phyloP scores from a whole-genome alignment of 2,113 vertebrate genomes.

The Cervus canadensis region DNA sequence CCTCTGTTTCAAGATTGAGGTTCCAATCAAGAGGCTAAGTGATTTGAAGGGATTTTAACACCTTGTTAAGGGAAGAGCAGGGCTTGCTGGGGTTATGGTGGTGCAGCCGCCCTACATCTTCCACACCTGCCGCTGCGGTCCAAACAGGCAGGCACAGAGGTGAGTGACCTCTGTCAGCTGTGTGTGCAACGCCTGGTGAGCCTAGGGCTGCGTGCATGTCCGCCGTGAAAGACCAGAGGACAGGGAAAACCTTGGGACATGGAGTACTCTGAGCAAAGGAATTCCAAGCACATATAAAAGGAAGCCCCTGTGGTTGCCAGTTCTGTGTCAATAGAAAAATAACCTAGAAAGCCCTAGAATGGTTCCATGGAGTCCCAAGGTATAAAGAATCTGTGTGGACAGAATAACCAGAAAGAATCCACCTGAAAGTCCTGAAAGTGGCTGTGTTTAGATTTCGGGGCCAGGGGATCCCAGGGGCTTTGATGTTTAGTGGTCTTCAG shows the following conservation, averaged over 20 bases:
- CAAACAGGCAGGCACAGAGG: fast-evolving
- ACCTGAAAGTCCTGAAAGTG: fast-evolving
- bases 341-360: neutral
- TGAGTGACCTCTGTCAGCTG: neutral
- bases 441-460: neutral
- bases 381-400: neutral
- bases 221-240: neutral
- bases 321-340: neutral
- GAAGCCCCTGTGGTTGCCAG: neutral
- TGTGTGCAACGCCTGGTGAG: neutral
- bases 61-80: neutral
- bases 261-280: neutral
- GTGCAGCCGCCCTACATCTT: neutral
- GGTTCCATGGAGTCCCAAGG: neutral
- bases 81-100: neutral
- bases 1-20: neutral
- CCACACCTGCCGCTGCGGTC: neutral
- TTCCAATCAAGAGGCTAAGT: neutral
- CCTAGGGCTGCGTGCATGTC: neutral
- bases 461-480: neutral
- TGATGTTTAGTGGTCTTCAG: neutral
- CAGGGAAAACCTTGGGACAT: neutral
- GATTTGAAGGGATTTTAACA: neutral
- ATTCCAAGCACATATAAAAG: neutral
- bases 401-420: neutral